Conservation (phyloP, 2,797 vertebrate species). For the Emydoidea blandingii region DNA sequence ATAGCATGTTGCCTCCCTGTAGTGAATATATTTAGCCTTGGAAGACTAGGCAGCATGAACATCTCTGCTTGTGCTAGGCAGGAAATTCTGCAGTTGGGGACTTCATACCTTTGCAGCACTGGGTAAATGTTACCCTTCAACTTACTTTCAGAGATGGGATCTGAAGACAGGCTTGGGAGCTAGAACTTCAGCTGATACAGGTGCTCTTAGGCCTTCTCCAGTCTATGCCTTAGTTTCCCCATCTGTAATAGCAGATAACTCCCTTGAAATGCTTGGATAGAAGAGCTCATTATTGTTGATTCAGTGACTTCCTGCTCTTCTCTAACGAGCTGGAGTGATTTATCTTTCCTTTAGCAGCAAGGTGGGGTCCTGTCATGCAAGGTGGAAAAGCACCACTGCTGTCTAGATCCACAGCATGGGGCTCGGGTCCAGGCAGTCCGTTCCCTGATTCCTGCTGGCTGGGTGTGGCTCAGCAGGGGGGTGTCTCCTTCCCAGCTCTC, state of each 20-base stretch:
- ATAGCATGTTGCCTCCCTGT: conserved; percentile 55
- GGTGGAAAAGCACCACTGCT: accelerated
- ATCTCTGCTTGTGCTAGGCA: background rate
- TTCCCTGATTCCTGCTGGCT: background rate
- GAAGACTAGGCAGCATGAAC: conserved; percentile 54
- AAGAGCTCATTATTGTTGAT: background rate
- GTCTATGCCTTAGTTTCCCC: background rate
- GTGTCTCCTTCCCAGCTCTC: conserved; percentile 9
- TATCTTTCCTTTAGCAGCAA: background rate
- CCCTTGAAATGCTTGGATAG: background rate
- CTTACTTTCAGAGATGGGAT: conserved; percentile 15
- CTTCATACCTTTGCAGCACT: background rate
- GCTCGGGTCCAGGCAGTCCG: background rate
- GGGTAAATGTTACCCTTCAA: background rate
- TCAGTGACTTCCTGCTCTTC: background rate
- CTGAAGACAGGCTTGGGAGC: conserved; percentile 5
- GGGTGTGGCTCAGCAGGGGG: background rate
- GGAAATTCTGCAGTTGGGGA: background rate
- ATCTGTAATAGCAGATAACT: background rate
- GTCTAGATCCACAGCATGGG: background rate
- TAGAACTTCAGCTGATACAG: background rate
- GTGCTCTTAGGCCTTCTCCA: background rate
- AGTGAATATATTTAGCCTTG: conserved; percentile 30
- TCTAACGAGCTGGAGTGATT: background rate
- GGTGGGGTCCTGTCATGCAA: background rate